Evolutionary conservation across 2,888 invertebrate genomes (phyloP).

Genomic region (Bugulina stolonifera): DNA sequence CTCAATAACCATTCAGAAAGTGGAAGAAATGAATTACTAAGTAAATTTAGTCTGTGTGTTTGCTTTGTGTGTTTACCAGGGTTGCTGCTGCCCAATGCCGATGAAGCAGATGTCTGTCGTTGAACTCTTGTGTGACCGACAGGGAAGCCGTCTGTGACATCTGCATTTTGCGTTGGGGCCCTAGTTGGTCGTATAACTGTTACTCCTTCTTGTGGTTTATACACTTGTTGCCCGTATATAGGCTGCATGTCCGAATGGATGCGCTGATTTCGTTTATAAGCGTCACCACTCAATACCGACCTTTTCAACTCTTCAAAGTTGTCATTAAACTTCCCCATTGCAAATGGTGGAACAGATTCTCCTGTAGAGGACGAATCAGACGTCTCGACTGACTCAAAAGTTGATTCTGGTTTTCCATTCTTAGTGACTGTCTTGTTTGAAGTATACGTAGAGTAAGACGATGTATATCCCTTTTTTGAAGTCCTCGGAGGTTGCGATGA

Average conservation of each 20-base stretch:
- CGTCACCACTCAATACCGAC: slow-evolving; percentile 14
- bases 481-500: background rate
- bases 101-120: background rate
- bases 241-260: background rate
- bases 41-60: too few relatives aligned
- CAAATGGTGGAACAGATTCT: background rate
- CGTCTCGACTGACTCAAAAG: background rate
- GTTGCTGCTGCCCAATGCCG: background rate
- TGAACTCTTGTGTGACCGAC: background rate
- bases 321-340: background rate
- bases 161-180: background rate
- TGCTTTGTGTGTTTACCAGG: background rate
- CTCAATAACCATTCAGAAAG: too few relatives aligned
- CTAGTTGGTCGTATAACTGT: slow-evolving; percentile 4
- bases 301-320: slow-evolving; percentile 24
- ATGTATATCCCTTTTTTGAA: background rate
- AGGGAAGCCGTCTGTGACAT: background rate
- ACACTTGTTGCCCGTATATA: background rate
- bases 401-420: slow-evolving; percentile 15
- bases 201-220: slow-evolving; percentile 3
- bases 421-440: background rate
- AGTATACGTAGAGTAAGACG: background rate
- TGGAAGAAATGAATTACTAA: too few relatives aligned
- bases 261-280: slow-evolving; percentile 7
- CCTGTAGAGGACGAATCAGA: background rate